Percentiles rank a stretch among this genome's conserved stretches.
phyloP scores from a whole-genome alignment of 2,888 invertebrate genomes.

The Phengaris arion region DNA sequence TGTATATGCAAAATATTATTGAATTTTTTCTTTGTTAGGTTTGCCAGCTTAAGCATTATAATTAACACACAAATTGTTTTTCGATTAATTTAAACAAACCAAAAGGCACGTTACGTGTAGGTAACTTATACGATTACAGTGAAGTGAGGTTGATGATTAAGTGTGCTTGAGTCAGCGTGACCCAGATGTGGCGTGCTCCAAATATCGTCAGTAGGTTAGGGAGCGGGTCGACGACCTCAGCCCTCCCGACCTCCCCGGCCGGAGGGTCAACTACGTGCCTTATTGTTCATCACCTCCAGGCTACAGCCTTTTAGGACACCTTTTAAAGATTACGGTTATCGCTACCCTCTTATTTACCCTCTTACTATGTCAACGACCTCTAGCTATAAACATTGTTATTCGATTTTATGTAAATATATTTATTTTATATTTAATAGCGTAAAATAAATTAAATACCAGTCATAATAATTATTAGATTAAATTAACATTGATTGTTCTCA shows the following conservation, averaged over 20 bases:
- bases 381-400: background rate
- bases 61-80: background rate
- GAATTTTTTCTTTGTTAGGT: background rate
- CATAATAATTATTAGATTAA: background rate
- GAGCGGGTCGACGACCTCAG: constrained; percentile 70
- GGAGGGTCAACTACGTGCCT: constrained; percentile 20
- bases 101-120: constrained; percentile 41
- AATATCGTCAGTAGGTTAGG: constrained; percentile 74
- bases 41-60: background rate
- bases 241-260: constrained; percentile 52
- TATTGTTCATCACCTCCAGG: constrained; percentile 17
- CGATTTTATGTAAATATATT: background rate
- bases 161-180: constrained; percentile 70
- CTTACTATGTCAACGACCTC: background rate
- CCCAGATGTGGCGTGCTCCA: constrained; percentile 73
- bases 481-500: background rate
- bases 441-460: background rate
- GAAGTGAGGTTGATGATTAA: constrained; percentile 61
- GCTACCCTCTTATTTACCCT: background rate
- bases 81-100: constrained; percentile 8
- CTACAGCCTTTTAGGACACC: background rate
- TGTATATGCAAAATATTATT: no score
- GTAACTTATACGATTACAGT: constrained; percentile 49
- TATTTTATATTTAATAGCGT: no score
- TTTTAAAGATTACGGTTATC: constrained; percentile 22